Evolutionary conservation across 2,797 vertebrate species (phyloP).

Genomic region (Ceryle rudis): DNA sequence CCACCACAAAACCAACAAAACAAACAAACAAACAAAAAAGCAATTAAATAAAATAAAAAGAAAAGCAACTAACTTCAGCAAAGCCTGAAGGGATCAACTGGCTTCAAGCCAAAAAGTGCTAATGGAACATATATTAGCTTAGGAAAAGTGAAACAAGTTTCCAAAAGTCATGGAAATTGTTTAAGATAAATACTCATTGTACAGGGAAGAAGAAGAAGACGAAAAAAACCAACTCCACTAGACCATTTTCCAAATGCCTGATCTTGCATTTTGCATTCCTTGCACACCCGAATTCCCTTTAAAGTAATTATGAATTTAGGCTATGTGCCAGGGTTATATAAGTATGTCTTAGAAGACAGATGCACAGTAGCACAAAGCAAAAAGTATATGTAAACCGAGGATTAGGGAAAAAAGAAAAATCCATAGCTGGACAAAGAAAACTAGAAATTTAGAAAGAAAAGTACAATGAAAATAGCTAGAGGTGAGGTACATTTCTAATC

Average conservation of each 20-base stretch:
- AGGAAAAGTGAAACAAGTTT: conserved; percentile 21
- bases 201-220: too few species aligned
- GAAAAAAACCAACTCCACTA: background rate
- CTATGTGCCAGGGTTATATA: background rate
- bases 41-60: background rate
- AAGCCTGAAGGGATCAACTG: background rate
- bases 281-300: conserved; percentile 1
- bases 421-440: background rate
- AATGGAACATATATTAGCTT: conserved; percentile 15
- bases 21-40: background rate
- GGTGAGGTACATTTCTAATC: conserved; percentile 45
- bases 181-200: conserved; percentile 9
- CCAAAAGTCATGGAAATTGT: background rate
- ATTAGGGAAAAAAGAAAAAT: background rate
- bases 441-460: background rate
- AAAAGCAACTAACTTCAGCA: background rate
- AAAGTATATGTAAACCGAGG: background rate
- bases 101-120: conserved; percentile 1
- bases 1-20: background rate
- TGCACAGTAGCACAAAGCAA: background rate
- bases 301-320: conserved; percentile 2
- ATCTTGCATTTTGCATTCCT: background rate
- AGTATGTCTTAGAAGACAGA: background rate
- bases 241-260: background rate
- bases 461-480: background rate